Percentiles rank a stretch among this genome's conserved stretches.
Conservation (phyloP, 2,113 vertebrate genomes). For the Microtus pennsylvanicus region DNA sequence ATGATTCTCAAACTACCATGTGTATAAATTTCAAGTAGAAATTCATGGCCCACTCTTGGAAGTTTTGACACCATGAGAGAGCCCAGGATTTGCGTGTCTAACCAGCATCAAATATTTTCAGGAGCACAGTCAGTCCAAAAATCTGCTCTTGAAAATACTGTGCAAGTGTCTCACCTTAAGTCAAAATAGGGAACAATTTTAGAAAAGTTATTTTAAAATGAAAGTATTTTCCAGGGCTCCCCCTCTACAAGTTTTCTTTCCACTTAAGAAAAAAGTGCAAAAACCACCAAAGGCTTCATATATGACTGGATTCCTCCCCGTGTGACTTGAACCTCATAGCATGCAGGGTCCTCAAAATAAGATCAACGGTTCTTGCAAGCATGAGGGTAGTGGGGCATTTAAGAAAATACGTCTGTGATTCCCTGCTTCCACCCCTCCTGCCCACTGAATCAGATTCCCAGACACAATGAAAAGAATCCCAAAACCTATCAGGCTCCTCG, state of each 20-base stretch:
- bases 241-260: neutral
- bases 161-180: neutral
- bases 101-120: neutral
- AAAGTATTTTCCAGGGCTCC: neutral
- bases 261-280: neutral
- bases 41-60: neutral
- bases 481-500: neutral
- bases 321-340: neutral
- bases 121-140: neutral
- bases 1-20: neutral
- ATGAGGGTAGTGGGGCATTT: neutral
- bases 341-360: neutral
- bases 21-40: neutral
- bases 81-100: neutral
- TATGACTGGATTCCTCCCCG: neutral
- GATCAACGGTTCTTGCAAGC: neutral
- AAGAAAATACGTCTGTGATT: neutral
- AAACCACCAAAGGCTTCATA: neutral
- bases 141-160: neutral
- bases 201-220: neutral
- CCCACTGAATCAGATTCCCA: neutral
- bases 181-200: neutral
- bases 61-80: neutral
- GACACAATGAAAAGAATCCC: neutral
- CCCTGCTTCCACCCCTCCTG: neutral